Evolutionary conservation across 2,113 vertebrate species (phyloP).

Genomic region (Muntiacus muntjak): DNA sequence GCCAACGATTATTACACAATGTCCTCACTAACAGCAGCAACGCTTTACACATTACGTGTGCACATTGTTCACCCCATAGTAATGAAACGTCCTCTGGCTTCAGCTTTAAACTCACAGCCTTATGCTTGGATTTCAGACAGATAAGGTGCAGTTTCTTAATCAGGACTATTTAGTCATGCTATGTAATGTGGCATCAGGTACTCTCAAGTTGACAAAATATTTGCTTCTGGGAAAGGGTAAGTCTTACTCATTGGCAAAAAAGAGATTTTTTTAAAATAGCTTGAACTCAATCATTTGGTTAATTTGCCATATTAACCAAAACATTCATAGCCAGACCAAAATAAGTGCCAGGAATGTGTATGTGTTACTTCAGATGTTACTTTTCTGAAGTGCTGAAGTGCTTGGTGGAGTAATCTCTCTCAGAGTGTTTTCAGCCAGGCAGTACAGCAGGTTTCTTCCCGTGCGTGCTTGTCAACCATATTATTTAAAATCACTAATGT

Average conservation of each 20-base stretch:
- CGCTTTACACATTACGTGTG: neutral
- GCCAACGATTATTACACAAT: neutral
- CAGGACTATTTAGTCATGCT: neutral
- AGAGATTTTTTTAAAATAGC: neutral
- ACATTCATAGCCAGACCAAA: neutral
- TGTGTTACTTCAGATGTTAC: neutral
- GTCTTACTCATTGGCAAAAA: neutral
- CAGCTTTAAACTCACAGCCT: neutral
- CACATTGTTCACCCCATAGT: neutral
- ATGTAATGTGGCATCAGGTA: neutral
- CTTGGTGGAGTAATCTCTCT: neutral
- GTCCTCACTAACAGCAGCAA: neutral
- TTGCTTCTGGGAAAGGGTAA: neutral
- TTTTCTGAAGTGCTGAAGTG: neutral
- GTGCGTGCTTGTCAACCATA: neutral
- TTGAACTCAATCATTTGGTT: neutral
- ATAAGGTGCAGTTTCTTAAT: neutral
- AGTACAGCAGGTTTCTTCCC: neutral
- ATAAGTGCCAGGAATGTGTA: neutral
- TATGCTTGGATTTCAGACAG: neutral
- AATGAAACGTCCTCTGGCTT: neutral
- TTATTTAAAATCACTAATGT: neutral
- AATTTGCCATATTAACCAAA: neutral
- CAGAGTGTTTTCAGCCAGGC: neutral
- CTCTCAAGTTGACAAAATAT: neutral